Conservation (phyloP, 2,888 invertebrate genomes). For the Idaea dimidiata region DNA sequence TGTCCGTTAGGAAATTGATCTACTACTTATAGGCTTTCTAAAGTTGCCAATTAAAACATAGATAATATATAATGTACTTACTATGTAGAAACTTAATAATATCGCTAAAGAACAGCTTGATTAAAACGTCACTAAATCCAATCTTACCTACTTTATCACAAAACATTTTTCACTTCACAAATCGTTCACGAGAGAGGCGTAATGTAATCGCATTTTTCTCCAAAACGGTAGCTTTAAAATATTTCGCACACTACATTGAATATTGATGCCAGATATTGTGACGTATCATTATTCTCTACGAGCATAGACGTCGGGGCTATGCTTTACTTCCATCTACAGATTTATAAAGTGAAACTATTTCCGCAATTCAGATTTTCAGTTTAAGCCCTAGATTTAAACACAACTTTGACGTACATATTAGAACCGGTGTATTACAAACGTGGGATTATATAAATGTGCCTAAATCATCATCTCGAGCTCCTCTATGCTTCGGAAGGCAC, state of each 20-base stretch:
- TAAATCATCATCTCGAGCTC: too few relatives aligned
- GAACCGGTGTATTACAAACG: too few relatives aligned
- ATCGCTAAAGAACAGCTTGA: not conserved
- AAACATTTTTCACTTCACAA: not conserved
- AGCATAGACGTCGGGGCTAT: not conserved
- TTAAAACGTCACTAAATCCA: not conserved
- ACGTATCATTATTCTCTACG: slow-evolving; percentile 19
- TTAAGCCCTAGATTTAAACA: too few relatives aligned
- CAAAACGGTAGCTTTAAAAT: slow-evolving; percentile 34
- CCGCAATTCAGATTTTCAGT: too few relatives aligned
- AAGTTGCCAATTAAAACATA: too few relatives aligned
- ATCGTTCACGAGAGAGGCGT: slow-evolving; percentile 4
- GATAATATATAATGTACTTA: too few relatives aligned
- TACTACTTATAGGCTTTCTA: too few relatives aligned
- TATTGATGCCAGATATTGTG: slow-evolving; percentile 35
- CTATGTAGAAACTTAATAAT: too few relatives aligned
- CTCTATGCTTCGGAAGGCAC: too few relatives aligned
- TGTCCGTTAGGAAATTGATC: too few relatives aligned
- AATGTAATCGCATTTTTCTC: slow-evolving; percentile 23
- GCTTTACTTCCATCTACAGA: not conserved
- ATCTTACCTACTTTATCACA: not conserved
- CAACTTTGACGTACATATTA: too few relatives aligned
- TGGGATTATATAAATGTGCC: too few relatives aligned
- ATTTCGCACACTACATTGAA: slow-evolving; percentile 27
- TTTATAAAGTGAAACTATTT: not conserved